Evolutionary conservation across 2,797 vertebrate genomes (phyloP).

Genomic region (Centropyge bicolor): DNA sequence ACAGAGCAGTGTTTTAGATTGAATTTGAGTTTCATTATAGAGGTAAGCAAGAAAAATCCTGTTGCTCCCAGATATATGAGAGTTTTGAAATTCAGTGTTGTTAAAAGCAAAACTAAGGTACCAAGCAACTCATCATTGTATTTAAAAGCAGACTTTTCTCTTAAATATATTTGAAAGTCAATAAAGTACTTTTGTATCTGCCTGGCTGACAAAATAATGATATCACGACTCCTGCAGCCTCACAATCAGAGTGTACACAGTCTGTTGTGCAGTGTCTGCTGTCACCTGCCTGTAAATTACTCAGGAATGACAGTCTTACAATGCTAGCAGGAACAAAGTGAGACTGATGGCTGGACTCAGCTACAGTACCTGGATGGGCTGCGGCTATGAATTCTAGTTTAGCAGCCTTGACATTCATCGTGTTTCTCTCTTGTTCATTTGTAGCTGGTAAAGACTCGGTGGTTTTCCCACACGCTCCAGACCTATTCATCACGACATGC

Average conservation of each 20-base stretch:
- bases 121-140: neutral
- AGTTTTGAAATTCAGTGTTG: neutral
- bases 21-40: neutral
- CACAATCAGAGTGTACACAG: neutral
- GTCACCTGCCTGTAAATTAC: slow-evolving; percentile 21
- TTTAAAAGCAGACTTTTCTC: neutral
- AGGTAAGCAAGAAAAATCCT: neutral
- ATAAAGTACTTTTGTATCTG: neutral
- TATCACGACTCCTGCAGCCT: neutral
- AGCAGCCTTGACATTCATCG: slow-evolving; percentile 23
- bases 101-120: neutral
- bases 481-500: slow-evolving; percentile 16
- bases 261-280: slow-evolving; percentile 9
- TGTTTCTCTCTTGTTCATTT: slow-evolving; percentile 17
- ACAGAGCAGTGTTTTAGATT: neutral
- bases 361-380: slow-evolving; percentile 16
- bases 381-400: slow-evolving; percentile 40
- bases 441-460: slow-evolving; percentile 4
- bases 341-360: slow-evolving; percentile 38
- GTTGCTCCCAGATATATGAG: neutral
- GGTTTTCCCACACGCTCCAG: neutral
- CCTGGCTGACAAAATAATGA: slow-evolving; percentile 1
- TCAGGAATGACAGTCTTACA: slow-evolving; percentile 32
- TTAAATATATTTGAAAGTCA: slow-evolving; percentile 18
- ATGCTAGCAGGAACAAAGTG: slow-evolving; percentile 36